These are phyloP conservation scores for Phortica okadai DNA, from an alignment of 2,888 invertebrate genomes.

Conservation along the genomic window DNA sequence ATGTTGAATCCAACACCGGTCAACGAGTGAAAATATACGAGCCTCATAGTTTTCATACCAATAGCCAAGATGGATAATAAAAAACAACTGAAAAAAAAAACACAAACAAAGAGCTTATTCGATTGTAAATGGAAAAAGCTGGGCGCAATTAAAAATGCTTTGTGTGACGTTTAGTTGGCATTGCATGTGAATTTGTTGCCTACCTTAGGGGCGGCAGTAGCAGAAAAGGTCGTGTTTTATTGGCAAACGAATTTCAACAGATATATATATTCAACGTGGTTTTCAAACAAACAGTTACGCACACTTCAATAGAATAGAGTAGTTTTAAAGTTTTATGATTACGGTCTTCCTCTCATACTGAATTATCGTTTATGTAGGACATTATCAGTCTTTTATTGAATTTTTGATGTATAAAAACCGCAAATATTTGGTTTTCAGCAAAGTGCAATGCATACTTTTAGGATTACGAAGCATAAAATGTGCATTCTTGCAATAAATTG, in stretches of 20 bases:
- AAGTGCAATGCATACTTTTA: background rate
- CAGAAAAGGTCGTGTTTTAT: background rate
- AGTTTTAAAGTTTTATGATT: too few species aligned
- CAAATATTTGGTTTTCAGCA: background rate
- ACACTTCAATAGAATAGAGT: too few species aligned
- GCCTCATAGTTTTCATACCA: background rate
- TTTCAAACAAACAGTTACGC: too few species aligned
- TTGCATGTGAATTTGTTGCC: constrained; percentile 12
- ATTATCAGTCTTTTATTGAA: too few species aligned
- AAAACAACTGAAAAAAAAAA: background rate
- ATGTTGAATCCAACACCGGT: constrained; percentile 2
- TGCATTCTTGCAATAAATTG: background rate
- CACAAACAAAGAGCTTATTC: background rate
- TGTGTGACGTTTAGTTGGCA: constrained; percentile 59
- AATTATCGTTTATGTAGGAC: too few species aligned
- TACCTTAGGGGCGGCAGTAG: background rate
- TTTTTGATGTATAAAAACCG: background rate
- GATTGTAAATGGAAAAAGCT: background rate
- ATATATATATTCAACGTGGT: too few species aligned
- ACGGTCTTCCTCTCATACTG: too few species aligned
- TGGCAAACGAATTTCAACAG: too few species aligned
- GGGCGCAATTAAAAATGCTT: constrained; percentile 47
- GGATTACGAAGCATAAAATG: constrained; percentile 2
- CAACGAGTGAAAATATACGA: background rate
- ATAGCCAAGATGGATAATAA: background rate